Evolutionary conservation across 1,140 invertebrate species (phyloP).

Genomic region (Holcopasites calliopsidis): DNA sequence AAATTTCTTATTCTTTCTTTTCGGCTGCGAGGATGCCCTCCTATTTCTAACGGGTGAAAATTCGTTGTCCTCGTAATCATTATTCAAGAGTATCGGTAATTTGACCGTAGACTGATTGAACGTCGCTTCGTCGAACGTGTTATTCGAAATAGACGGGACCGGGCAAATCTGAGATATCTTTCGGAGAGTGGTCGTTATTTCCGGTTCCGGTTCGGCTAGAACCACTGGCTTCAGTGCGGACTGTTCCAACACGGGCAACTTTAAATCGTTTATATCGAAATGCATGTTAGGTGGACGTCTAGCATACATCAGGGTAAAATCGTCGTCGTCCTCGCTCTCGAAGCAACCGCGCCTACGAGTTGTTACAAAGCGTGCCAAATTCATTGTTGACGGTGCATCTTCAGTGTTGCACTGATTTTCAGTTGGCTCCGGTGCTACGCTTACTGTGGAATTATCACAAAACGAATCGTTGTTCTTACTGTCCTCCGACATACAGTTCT

Average conservation of each 20-base stretch:
- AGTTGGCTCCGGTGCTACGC: neutral
- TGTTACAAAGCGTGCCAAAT: conserved; percentile 60
- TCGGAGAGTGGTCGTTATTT: conserved; percentile 52
- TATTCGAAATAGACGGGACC: conserved; percentile 12
- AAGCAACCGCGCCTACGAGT: conserved; percentile 48
- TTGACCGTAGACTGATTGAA: conserved; percentile 27
- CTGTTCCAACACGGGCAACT: conserved; percentile 58
- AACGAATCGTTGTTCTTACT: neutral
- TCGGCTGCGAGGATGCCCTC: neutral
- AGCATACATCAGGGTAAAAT: conserved; percentile 65
- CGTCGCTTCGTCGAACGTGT: conserved; percentile 4
- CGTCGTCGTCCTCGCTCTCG: conserved; percentile 45
- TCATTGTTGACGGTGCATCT: conserved; percentile 4
- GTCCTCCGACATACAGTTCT: neutral
- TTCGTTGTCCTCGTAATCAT: neutral
- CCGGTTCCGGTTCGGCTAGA: conserved; percentile 41
- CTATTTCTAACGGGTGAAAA: neutral
- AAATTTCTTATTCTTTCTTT: neutral
- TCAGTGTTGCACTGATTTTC: neutral
- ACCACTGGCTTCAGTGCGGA: conserved; percentile 18
- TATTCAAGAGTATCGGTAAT: conserved; percentile 11
- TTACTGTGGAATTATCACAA: too few relatives aligned
- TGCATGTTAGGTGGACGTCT: conserved; percentile 33
- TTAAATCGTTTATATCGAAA: conserved; percentile 66
- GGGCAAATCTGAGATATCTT: conserved; percentile 35